Evolutionary conservation across 2,113 vertebrate genomes (phyloP).

Genomic region (Brachyistius frenatus): DNA sequence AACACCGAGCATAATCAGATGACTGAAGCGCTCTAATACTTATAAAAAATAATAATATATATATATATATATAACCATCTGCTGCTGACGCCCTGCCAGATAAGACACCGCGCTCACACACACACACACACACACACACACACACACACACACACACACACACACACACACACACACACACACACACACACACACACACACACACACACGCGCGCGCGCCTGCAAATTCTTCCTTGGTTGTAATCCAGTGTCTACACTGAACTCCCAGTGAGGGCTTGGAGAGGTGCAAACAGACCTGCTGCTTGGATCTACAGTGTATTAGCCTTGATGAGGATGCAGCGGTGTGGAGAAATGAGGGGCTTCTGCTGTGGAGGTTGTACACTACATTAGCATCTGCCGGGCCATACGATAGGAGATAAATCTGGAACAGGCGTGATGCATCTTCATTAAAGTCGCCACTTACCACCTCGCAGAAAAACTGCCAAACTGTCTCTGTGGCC

Average conservation of each 20-base stretch:
- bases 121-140: background rate
- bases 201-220: background rate
- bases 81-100: constrained; percentile 39
- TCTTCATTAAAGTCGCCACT: constrained; percentile 84
- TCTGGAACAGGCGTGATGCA: constrained; percentile 76
- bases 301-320: constrained; percentile 40
- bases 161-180: background rate
- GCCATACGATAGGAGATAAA: constrained; percentile 81
- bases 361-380: constrained; percentile 68
- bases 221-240: background rate
- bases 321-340: constrained; percentile 69
- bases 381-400: constrained; percentile 82
- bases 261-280: constrained; percentile 35
- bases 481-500: constrained; percentile 74
- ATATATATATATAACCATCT: constrained; percentile 48
- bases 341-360: constrained; percentile 63
- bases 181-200: background rate
- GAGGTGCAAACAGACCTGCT: constrained; percentile 48
- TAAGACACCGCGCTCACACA: background rate
- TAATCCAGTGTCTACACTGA: constrained; percentile 24
- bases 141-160: background rate
- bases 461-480: constrained; percentile 73
- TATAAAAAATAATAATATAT: constrained; percentile 19
- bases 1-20: constrained; percentile 10
- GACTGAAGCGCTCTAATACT: constrained; percentile 45